Percentiles rank a stretch among this genome's conserved stretches.
Conservation (phyloP, 2,797 vertebrate species). For the Lagocephalus sceleratus region DNA sequence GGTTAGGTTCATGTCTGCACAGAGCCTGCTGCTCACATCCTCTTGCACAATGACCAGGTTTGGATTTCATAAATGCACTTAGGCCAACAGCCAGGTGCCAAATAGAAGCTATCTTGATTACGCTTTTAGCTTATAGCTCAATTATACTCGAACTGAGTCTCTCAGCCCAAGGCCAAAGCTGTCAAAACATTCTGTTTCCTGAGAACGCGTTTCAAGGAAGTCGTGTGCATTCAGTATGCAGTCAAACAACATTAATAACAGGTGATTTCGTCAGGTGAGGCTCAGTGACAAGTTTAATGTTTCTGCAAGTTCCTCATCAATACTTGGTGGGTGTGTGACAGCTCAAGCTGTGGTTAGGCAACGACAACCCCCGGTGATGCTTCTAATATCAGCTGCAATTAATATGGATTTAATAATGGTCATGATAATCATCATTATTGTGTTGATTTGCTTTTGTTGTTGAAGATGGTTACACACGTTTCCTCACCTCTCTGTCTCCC, state of each 20-base stretch:
- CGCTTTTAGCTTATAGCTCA: conserved; percentile 62
- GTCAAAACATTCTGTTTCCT: conserved; percentile 52
- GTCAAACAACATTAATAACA: conserved; percentile 10
- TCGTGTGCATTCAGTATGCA: conserved; percentile 26
- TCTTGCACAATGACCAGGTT: conserved; percentile 68
- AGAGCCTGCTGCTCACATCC: conserved; percentile 52
- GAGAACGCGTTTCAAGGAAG: conserved; percentile 40
- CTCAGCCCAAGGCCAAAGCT: conserved; percentile 58
- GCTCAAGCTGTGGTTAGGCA: conserved; percentile 3
- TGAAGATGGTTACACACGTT: conserved; percentile 42
- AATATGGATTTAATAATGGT: neutral
- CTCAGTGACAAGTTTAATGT: conserved; percentile 40
- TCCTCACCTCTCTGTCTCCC: conserved; percentile 64
- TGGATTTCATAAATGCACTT: conserved; percentile 56
- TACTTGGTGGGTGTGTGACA: conserved; percentile 22
- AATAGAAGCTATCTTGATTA: conserved; percentile 64
- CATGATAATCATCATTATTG: neutral
- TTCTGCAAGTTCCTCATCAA: conserved; percentile 27
- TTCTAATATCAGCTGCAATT: no score
- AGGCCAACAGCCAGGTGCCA: conserved; percentile 55
- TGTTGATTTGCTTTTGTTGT: conserved; percentile 16
- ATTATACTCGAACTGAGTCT: conserved; percentile 63
- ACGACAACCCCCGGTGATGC: no score
- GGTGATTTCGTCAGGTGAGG: conserved; percentile 41
- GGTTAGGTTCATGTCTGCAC: conserved; percentile 66